Evolutionary conservation across 2,888 invertebrate species (phyloP).

Genomic region (Limnephilus rhombicus): DNA sequence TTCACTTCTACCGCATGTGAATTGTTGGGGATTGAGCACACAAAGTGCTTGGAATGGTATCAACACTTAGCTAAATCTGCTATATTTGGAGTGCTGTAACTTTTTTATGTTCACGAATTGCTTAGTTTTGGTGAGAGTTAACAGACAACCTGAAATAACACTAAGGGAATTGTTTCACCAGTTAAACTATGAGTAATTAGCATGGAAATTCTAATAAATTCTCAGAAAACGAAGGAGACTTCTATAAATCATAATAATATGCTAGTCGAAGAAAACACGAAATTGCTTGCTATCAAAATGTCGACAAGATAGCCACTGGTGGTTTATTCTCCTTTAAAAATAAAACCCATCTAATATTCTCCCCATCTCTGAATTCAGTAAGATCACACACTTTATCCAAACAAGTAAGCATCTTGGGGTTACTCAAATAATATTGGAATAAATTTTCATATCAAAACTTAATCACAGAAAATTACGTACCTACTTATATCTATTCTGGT

Average conservation of each 20-base stretch:
- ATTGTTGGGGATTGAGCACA: no score
- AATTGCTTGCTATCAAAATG: background rate
- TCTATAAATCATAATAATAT: background rate
- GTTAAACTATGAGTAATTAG: background rate
- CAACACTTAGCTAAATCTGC: no score
- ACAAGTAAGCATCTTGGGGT: background rate
- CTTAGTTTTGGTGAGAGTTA: background rate
- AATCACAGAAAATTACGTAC: background rate
- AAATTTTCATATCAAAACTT: background rate
- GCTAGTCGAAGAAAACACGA: background rate
- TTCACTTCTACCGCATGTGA: no score
- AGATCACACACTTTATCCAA: background rate
- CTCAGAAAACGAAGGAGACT: background rate
- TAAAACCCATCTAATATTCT: background rate
- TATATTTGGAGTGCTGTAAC: no score
- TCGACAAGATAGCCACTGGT: background rate
- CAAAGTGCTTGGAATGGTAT: no score
- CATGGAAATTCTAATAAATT: background rate
- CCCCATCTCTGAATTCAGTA: background rate
- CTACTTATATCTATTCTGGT: background rate
- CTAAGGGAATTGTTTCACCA: background rate
- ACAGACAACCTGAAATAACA: background rate
- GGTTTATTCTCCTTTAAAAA: background rate
- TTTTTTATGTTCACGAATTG: background rate
- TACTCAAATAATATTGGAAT: background rate